phyloP scores from a whole-genome alignment of 2,113 vertebrate genomes.

The Scatophagus argus region DNA sequence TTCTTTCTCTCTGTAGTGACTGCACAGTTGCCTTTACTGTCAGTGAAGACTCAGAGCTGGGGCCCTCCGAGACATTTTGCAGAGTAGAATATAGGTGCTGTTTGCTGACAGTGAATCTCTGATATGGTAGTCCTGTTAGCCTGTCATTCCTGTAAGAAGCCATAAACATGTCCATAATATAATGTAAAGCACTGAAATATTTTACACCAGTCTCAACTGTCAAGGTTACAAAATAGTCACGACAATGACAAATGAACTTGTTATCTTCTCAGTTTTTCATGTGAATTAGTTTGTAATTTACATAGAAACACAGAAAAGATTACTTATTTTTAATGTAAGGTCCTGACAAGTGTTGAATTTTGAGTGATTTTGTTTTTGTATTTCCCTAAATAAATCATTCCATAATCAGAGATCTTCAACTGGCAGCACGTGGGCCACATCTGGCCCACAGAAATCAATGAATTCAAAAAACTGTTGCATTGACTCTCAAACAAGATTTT shows the following conservation, averaged over 20 bases:
- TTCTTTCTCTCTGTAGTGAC: background rate
- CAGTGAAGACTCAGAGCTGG: background rate
- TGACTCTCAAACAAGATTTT: too few species aligned
- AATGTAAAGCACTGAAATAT: background rate
- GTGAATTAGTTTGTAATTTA: background rate
- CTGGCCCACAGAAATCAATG: too few species aligned
- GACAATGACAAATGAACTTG: background rate
- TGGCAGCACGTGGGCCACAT: too few species aligned
- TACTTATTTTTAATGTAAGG: too few species aligned
- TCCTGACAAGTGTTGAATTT: too few species aligned
- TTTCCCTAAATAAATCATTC: too few species aligned
- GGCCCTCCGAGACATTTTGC: background rate
- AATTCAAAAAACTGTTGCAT: too few species aligned
- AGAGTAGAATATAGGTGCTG: constrained; percentile 22
- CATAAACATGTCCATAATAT: constrained; percentile 21
- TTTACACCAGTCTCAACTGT: background rate
- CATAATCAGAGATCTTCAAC: too few species aligned
- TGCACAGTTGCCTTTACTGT: background rate
- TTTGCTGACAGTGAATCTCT: constrained; percentile 46
- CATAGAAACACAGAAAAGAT: background rate
- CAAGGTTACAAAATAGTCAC: background rate
- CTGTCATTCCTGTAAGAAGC: constrained; percentile 57
- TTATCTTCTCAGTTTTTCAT: background rate
- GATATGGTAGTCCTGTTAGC: constrained; percentile 36
- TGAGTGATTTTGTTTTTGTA: too few species aligned